A percentile compares a stretch with the other conserved stretches of the same genome.
Conservation (phyloP, 2,888 invertebrate genomes). For the Labia minor region DNA sequence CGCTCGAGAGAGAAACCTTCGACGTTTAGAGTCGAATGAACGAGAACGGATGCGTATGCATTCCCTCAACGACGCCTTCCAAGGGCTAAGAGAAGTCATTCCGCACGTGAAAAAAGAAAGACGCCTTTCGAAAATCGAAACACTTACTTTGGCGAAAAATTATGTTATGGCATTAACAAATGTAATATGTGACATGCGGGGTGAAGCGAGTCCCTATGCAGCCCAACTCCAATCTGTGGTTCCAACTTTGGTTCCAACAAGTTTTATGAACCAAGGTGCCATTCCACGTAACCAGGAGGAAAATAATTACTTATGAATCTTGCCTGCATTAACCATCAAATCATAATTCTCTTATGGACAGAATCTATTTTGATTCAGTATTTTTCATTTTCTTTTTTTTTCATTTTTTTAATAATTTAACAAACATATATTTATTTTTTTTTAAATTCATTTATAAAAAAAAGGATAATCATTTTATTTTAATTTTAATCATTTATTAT, state of each 20-base stretch:
- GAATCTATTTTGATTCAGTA: too few species aligned
- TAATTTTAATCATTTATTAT: too few species aligned
- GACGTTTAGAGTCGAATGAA: constrained; percentile 82
- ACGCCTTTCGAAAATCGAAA: constrained; percentile 68
- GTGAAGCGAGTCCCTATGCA: constrained; percentile 57
- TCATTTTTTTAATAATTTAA: too few species aligned
- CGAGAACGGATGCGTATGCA: constrained; percentile 88
- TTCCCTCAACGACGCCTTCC: constrained; percentile 78
- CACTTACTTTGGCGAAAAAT: constrained; percentile 67
- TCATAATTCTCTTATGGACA: too few species aligned
- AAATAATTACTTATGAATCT: too few species aligned
- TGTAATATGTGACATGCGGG: constrained; percentile 66
- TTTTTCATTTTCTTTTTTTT: too few species aligned
- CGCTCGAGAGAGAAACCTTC: constrained; percentile 72
- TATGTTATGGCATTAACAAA: constrained; percentile 73
- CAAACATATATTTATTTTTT: too few species aligned
- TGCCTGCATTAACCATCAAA: too few species aligned
- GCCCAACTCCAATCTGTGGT: constrained; percentile 26
- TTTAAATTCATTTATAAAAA: too few species aligned
- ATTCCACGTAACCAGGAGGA: not conserved
- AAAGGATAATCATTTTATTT: too few species aligned
- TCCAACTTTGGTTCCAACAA: not conserved
- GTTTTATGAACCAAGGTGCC: not conserved
- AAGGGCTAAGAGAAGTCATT: constrained; percentile 65
- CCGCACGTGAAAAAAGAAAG: constrained; percentile 68